Evolutionary conservation across 2,113 vertebrate species (phyloP), one percentile per base, ranked within the genome.

Genomic region (Hydrochoerus hydrochaeris): DNA sequence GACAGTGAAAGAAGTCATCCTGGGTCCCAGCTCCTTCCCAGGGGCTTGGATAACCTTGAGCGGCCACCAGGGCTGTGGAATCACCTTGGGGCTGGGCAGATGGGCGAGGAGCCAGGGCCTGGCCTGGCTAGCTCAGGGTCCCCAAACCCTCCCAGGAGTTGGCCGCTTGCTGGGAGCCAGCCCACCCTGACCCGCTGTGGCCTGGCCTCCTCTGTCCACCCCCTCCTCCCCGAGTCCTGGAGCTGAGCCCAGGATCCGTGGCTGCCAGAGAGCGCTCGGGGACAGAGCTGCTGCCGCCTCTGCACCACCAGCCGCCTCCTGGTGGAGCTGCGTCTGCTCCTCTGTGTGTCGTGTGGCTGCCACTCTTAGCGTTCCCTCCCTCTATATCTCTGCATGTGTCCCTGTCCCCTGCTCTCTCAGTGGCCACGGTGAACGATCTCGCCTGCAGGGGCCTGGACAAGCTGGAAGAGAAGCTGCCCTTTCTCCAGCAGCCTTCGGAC

Each of bases 381-480:
- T 22, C 17, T 1, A 0, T 0, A 3, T 14, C 7, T 35, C 30
- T 26, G 67, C 1, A 0, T 19, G 19, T 35, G 63, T 91, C 69
- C 30, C 38, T 57, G 4, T 24, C 38, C 35, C 22, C 44, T 1
- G 41, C 49, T 90, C 30, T 54, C n/a, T 60, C 97, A 99, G 99
- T 99, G 97, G 98, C 99, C 19, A 98, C 99, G 10, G 98, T 99
- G 85, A 99, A 99, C 7, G 97, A 99, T 20, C 99, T 99, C 0
- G 99, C 99, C 85, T 99, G 99, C 97, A 99, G 97, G 91, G 99
- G 99, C 11, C 98, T 99, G 96, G 99, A 99, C 95, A 99, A 99
- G 94, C 83, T 98, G 86, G 97, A 96, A 19, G 87, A 97, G 85
- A 97, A 95, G 49, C 82, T 97, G 5, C 97, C 97, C 0, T 92